A percentile compares a stretch with the other conserved stretches of the same genome.
phyloP scores from a whole-genome alignment of 1,140 invertebrate species.

The Lepidurus apus region DNA sequence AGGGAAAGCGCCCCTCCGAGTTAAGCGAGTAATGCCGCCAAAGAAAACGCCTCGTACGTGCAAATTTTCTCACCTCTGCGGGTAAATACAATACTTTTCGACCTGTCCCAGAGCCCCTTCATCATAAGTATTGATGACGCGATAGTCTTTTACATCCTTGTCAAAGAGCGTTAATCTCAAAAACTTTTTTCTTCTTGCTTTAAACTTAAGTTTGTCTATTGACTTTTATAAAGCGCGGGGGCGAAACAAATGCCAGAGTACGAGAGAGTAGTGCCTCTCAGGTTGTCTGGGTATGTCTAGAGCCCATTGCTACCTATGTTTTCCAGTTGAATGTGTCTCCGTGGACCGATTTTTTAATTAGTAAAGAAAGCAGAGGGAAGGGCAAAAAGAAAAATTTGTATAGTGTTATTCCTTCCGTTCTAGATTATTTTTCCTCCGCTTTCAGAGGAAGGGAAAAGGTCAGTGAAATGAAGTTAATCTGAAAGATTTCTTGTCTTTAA shows the following conservation, averaged over 20 bases:
- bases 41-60: constrained; percentile 13
- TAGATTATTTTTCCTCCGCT: background rate
- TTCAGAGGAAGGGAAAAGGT: background rate
- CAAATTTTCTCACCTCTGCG: constrained; percentile 10
- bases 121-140: constrained; percentile 1
- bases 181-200: too few relatives aligned
- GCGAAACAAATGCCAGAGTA: background rate
- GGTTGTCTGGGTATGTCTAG: background rate
- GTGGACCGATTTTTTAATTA: background rate
- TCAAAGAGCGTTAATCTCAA: too few relatives aligned
- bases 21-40: background rate
- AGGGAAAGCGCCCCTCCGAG: background rate
- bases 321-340: background rate
- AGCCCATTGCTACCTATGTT: background rate
- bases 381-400: background rate
- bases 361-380: background rate
- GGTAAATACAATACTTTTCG: background rate
- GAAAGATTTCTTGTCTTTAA: background rate
- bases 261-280: background rate
- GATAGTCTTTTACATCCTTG: background rate
- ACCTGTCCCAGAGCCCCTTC: background rate
- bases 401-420: background rate
- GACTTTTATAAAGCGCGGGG: too few relatives aligned
- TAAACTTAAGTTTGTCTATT: too few relatives aligned
- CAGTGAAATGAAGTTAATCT: background rate